These are phyloP conservation scores for Clanis bilineata DNA, from an alignment of 2,888 invertebrate species.

Conservation along the genomic window DNA sequence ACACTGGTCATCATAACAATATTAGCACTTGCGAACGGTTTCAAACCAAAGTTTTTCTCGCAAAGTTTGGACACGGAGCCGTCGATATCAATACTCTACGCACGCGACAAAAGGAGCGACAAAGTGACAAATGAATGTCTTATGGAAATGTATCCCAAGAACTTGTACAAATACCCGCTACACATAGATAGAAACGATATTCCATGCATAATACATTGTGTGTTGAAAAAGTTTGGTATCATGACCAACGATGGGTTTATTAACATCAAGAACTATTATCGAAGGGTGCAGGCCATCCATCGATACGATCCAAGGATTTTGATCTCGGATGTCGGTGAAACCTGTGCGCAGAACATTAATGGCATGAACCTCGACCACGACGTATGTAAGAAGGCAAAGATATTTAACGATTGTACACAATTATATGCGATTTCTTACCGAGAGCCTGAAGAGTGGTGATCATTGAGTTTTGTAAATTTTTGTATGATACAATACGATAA, in stretches of 20 bases:
- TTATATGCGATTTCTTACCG: constrained; percentile 66
- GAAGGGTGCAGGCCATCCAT: constrained; percentile 69
- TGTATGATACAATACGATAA: too few species aligned
- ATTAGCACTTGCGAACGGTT: constrained; percentile 48
- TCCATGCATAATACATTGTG: constrained; percentile 74
- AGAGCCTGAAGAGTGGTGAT: constrained; percentile 46
- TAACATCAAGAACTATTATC: constrained; percentile 71
- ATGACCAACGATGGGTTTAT: constrained; percentile 72
- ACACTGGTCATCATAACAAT: constrained; percentile 48
- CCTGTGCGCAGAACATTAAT: constrained; percentile 72
- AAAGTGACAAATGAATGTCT: constrained; percentile 63
- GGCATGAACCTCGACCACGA: constrained; percentile 74
- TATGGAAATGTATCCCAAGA: constrained; percentile 71
- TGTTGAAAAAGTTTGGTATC: constrained; percentile 73
- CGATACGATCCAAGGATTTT: constrained; percentile 70
- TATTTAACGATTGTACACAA: constrained; percentile 76
- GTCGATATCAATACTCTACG: constrained; percentile 66
- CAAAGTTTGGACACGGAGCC: constrained; percentile 65
- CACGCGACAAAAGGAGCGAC: constrained; percentile 68
- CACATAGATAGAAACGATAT: constrained; percentile 69
- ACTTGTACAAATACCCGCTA: constrained; percentile 68
- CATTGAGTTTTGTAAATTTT: not conserved
- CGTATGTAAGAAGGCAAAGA: constrained; percentile 74
- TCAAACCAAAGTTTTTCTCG: constrained; percentile 58
- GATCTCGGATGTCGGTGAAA: constrained; percentile 75